Conservation (phyloP, 2,888 invertebrate species). For the Phrixothrix hirtus region DNA sequence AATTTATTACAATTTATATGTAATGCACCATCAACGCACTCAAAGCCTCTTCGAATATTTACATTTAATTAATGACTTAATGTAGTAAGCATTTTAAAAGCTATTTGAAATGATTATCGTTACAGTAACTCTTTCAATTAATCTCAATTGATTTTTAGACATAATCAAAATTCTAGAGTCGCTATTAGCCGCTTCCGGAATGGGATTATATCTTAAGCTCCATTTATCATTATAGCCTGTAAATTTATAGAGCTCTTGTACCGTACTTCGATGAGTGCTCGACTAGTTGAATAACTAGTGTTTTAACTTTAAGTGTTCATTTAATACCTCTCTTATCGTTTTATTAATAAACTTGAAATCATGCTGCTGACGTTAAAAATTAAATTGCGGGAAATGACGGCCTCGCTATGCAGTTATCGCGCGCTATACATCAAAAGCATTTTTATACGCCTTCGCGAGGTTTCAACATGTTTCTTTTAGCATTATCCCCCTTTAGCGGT, state of each 20-base stretch:
- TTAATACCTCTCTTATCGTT: conserved; percentile 14
- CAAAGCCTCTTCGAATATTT: too few relatives aligned
- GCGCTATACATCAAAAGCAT: conserved; percentile 32
- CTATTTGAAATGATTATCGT: too few relatives aligned
- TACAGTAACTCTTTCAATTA: conserved; percentile 8
- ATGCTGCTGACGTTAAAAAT: conserved; percentile 12
- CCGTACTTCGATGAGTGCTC: conserved; percentile 3
- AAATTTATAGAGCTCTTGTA: conserved; percentile 22
- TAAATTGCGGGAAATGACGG: conserved; percentile 4
- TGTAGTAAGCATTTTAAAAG: too few relatives aligned
- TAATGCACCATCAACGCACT: too few relatives aligned
- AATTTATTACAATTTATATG: too few relatives aligned
- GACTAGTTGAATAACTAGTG: conserved; percentile 12
- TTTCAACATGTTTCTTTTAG: conserved; percentile 31
- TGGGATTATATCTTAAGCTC: conserved; percentile 15
- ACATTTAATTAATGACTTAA: too few relatives aligned
- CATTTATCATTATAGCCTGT: conserved; percentile 22
- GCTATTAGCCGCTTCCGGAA: conserved; percentile 14
- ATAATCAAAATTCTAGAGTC: conserved; percentile 13
- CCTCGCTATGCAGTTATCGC: conserved; percentile 18
- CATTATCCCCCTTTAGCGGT: conserved; percentile 45
- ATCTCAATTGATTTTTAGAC: conserved; percentile 24
- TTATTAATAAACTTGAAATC: conserved; percentile 22
- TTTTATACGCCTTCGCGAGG: conserved; percentile 33
- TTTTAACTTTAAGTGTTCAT: conserved; percentile 13